phyloP scores from a whole-genome alignment of 2,888 invertebrate species.

The Orthonevra nobilis region DNA sequence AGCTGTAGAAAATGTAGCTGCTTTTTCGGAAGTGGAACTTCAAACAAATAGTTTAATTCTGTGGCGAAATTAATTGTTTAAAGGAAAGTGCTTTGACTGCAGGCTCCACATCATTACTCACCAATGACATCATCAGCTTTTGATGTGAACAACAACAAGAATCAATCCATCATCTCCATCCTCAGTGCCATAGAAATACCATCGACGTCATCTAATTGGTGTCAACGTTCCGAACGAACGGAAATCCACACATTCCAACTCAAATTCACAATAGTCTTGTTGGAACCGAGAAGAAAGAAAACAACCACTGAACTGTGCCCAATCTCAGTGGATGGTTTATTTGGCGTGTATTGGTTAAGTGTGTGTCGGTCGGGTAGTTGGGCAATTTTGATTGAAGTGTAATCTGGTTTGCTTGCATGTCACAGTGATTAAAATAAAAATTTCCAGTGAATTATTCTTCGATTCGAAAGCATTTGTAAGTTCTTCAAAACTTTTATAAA shows the following conservation, averaged over 20 bases:
- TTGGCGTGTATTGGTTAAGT: constrained; percentile 52
- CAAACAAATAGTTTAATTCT: too few species aligned
- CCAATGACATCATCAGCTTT: too few species aligned
- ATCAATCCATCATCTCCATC: too few species aligned
- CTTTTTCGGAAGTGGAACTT: too few species aligned
- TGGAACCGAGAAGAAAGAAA: constrained; percentile 8
- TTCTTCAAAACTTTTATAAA: constrained; percentile 20
- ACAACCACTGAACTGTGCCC: constrained; percentile 54
- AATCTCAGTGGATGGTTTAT: constrained; percentile 24
- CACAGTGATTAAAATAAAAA: constrained; percentile 63
- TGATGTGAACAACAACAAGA: background rate
- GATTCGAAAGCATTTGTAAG: constrained; percentile 64
- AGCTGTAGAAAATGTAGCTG: too few species aligned
- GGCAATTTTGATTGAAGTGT: constrained; percentile 69
- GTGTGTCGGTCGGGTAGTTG: constrained; percentile 67
- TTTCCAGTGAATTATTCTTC: constrained; percentile 63
- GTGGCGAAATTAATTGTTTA: too few species aligned
- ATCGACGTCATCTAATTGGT: constrained; percentile 11
- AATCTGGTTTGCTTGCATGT: constrained; percentile 66
- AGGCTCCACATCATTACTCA: too few species aligned
- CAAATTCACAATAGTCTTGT: constrained; percentile 44
- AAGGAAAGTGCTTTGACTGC: too few species aligned
- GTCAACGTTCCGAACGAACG: background rate
- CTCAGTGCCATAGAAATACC: too few species aligned
- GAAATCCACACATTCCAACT: constrained; percentile 34